These are phyloP conservation scores for Rhabdornis inornatus DNA, from an alignment of 2,113 vertebrate species.

Conservation along the genomic window DNA sequence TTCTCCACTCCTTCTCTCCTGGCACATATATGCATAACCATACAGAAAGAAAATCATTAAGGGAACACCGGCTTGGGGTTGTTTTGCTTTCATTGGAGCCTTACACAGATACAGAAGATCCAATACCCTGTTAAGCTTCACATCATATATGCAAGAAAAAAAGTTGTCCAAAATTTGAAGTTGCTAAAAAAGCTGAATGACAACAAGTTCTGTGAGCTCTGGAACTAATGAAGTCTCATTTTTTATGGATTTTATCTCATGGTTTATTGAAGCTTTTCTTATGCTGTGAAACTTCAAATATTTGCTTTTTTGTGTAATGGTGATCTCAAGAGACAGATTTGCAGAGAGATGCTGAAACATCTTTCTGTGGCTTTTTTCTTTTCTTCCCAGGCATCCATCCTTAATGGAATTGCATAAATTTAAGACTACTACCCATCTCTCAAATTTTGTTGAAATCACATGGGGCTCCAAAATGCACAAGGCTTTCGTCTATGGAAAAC, in stretches of 20 bases:
- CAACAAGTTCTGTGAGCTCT: not conserved
- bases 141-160: not conserved
- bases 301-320: not conserved
- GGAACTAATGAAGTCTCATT: not conserved
- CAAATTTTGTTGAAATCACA: not conserved
- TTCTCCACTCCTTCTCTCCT: not conserved
- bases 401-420: not conserved
- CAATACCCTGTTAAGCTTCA: not conserved
- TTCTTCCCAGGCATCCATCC: not conserved
- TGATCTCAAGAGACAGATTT: not conserved
- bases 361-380: not conserved
- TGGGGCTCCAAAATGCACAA: not conserved
- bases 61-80: not conserved
- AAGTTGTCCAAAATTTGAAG: not conserved
- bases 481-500: not conserved
- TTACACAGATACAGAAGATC: not conserved
- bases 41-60: not conserved
- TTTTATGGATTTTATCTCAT: slow-evolving; percentile 15
- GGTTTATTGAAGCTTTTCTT: slow-evolving; percentile 13
- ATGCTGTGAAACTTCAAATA: not conserved
- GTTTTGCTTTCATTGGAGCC: not conserved
- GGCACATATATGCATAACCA: not conserved
- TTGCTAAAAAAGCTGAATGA: slow-evolving; percentile 23
- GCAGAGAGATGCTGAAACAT: not conserved
- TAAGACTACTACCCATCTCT: not conserved